phyloP scores from a whole-genome alignment of 1,140 invertebrate species.

The Cephus cinctus region DNA sequence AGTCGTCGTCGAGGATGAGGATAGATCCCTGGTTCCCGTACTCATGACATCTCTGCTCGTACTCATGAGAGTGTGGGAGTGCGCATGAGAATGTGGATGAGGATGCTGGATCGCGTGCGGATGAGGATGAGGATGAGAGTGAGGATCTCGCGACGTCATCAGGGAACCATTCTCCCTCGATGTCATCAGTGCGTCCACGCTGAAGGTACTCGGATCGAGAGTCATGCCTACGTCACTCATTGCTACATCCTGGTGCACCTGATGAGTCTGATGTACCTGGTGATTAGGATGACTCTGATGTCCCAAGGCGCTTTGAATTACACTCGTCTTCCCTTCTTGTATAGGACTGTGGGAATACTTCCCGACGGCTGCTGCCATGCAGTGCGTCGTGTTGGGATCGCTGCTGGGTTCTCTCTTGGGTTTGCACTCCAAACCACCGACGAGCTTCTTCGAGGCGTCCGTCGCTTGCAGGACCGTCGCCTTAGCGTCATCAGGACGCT shows the following conservation, averaged over 20 bases:
- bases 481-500: constrained; percentile 53
- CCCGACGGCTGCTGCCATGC: constrained; percentile 35
- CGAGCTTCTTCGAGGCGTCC: constrained; percentile 34
- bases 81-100: constrained; percentile 51
- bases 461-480: constrained; percentile 17
- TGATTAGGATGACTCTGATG: constrained; percentile 29
- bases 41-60: constrained; percentile 56
- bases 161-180: constrained; percentile 44
- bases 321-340: constrained; percentile 45
- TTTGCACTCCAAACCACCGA: constrained; percentile 55
- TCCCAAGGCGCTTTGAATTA: constrained; percentile 42
- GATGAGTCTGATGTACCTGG: constrained; percentile 40
- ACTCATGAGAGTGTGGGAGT: constrained; percentile 54
- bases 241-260: constrained; percentile 49
- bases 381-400: constrained; percentile 52
- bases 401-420: constrained; percentile 66
- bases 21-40: constrained; percentile 48
- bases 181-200: constrained; percentile 59
- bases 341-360: constrained; percentile 56
- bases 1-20: constrained; percentile 42
- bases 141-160: constrained; percentile 52
- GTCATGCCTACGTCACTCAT: constrained; percentile 49
- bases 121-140: constrained; percentile 53
- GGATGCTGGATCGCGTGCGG: constrained; percentile 57
- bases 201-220: constrained; percentile 56